Base-by-base conservation (phyloP, 2,888 invertebrate genomes). In the Alviniconcha strummeri region DNA sequence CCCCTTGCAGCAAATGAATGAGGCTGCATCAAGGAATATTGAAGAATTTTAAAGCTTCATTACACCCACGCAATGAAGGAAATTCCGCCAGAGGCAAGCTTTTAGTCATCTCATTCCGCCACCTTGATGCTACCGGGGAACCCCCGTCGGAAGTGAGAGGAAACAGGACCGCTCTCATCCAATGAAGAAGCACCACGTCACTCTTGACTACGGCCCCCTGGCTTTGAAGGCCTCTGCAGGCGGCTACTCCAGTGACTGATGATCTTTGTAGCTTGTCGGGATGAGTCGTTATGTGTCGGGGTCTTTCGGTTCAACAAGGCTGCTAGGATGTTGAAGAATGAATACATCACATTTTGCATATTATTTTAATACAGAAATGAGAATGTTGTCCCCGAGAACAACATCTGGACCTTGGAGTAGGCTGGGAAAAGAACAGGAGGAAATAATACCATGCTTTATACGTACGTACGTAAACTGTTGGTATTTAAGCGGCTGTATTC, bases 61-160 rank as follows among this genome's bases (percentile, higher is more conserved):
- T 76, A 56, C 15, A 8, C 76, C 8, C 76, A 17, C 55, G 55
- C 56, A 56, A 56, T 76, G 76, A 76, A 56, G 55, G 76, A 55
- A 55, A n/a, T 76, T 55, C 57, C 57, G 76, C 76, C 76, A 19
- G 56, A 56, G 76, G 76, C 76, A 13, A 54, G 36, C 55, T 74
- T 36, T 74, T 74, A 36, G 74, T 19, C 36, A 74, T 74, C 74
- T 74, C 19, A 74, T 7, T 74, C 74, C 36, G 74, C 74, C 7
- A 17, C 74, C 74, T 13, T 74, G 74, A 19, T 0, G 74, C 52
- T 19, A 4, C 60, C 60, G n/a, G 71, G 71, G 19, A 71, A 8
- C 71, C 19, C 13, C 17, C 19, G 7, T 17, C 13, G 71, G 71
- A 71, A 71, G 71, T 71, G 71, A 71, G 60, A 11, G 71, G 71